Evolutionary conservation across 2,888 invertebrate genomes (phyloP), one percentile per base, ranked within the genome.

Genomic region (Hypena proboscidalis): DNA sequence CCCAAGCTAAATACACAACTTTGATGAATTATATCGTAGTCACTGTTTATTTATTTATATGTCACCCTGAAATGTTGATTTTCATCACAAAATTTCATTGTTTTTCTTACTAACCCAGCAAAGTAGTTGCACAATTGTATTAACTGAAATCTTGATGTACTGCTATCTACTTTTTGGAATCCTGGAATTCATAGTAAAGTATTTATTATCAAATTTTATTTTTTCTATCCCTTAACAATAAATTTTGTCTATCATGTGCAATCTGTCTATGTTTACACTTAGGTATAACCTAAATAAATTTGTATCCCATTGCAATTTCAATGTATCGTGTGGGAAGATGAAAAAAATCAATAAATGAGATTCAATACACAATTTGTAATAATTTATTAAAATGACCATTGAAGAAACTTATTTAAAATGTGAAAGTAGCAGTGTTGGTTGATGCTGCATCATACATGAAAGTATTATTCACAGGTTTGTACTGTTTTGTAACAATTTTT

Each of bases 371-470:
- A n/a, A n/a, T 46, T 52, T 58, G 15, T 31, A 57, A 65, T 57
- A 55, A 66, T 68, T 71, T 74, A 73, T 62, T 67, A 37, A 21
- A 10, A 21, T 30, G 36, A 26, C 35, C 44, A 39, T 33, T 25
- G 42, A 35, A n/a, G n/a, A n/a, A n/a, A 15, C 37, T 40, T 22
- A 40, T 43, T 63, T 92, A 97, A 77, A 97, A 93, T 71, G 93
- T 94, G 83, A 96, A 97, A 31, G 96, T 95, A 29, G 94, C 94
- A 37, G 97, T 95, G 60, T 95, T 96, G 37, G 97, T 96, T 47
- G 95, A 95, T 63, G 97, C 96, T 33, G 96, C 98, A 92, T 99
- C 98, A 86, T 98, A 98, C 62, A 99, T 94, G 81, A 97, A 97
- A 0, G 97, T 97, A 85, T 99, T 99, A 84, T 98, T 95, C 41